phyloP scores from a whole-genome alignment of 1,140 invertebrate species.

The Cotesia glomerata region DNA sequence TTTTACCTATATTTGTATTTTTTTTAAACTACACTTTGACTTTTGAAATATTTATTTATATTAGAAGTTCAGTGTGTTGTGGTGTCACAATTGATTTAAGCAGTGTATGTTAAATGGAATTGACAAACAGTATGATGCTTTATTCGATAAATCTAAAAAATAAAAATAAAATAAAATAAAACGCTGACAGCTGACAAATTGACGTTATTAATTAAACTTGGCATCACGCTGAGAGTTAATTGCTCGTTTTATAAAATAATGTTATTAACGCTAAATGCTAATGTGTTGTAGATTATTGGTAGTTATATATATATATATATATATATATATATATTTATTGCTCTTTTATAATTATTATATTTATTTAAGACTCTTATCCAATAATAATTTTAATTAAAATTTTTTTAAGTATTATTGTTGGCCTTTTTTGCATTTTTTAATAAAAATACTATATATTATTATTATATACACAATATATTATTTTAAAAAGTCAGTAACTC shows the following conservation, averaged over 20 bases:
- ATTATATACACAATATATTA: not conserved
- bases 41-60: too few relatives aligned
- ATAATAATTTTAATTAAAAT: not conserved
- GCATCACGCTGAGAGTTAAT: slow-evolving; percentile 41
- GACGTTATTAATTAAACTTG: not conserved
- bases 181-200: not conserved
- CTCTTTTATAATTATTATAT: slow-evolving; percentile 7
- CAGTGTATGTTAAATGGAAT: slow-evolving; percentile 5
- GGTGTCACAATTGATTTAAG: too few relatives aligned
- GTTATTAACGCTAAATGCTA: slow-evolving; percentile 39
- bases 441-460: not conserved
- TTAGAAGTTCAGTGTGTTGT: too few relatives aligned
- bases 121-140: slow-evolving; percentile 15
- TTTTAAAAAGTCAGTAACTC: too few relatives aligned
- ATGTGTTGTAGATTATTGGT: slow-evolving; percentile 45
- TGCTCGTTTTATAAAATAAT: slow-evolving; percentile 29
- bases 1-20: too few relatives aligned
- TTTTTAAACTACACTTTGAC: too few relatives aligned
- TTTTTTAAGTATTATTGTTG: not conserved
- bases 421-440: not conserved
- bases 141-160: not conserved
- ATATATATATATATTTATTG: slow-evolving; percentile 25
- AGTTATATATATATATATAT: slow-evolving; percentile 24
- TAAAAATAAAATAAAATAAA: not conserved
- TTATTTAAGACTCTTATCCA: not conserved